These are phyloP conservation scores for Drosophila lacteicornis DNA, from an alignment of 1,140 invertebrate genomes.

Conservation along the genomic window DNA sequence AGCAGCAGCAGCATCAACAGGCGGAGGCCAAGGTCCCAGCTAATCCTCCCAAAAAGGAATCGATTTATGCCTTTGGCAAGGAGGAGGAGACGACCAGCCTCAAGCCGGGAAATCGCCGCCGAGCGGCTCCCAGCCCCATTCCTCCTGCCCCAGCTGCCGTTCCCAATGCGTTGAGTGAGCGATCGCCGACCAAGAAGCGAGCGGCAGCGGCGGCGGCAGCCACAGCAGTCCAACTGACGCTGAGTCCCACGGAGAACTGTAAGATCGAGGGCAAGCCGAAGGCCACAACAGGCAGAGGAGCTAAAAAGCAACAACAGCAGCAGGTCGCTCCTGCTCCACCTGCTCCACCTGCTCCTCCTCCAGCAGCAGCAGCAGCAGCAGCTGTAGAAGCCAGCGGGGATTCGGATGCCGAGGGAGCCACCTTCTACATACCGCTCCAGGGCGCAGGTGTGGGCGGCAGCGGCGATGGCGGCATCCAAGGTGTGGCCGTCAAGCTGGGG, in stretches of 20 bases:
- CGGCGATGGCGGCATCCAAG: constrained; percentile 87
- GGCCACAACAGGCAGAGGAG: constrained; percentile 33
- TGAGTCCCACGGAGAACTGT: constrained; percentile 78
- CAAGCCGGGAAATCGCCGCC: constrained; percentile 52
- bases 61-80: constrained; percentile 72
- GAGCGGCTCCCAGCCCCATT: constrained; percentile 8
- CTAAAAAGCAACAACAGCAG: constrained; percentile 62
- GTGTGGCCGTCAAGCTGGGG: constrained; percentile 89
- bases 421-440: constrained; percentile 90
- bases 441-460: constrained; percentile 85
- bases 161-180: constrained; percentile 79
- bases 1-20: constrained; percentile 46
- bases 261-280: constrained; percentile 71
- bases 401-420: constrained; percentile 86
- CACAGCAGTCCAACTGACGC: constrained; percentile 74
- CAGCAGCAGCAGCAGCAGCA: constrained; percentile 13
- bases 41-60: constrained; percentile 28
- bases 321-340: constrained; percentile 5
- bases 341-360: background rate
- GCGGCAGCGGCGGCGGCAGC: constrained; percentile 70
- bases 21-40: constrained; percentile 18
- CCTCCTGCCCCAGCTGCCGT: constrained; percentile 79
- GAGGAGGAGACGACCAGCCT: constrained; percentile 44
- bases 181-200: constrained; percentile 71
- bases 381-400: constrained; percentile 47